These are phyloP conservation scores for Eidolon helvum DNA, from an alignment of 2,113 vertebrate species.

Conservation along the genomic window DNA sequence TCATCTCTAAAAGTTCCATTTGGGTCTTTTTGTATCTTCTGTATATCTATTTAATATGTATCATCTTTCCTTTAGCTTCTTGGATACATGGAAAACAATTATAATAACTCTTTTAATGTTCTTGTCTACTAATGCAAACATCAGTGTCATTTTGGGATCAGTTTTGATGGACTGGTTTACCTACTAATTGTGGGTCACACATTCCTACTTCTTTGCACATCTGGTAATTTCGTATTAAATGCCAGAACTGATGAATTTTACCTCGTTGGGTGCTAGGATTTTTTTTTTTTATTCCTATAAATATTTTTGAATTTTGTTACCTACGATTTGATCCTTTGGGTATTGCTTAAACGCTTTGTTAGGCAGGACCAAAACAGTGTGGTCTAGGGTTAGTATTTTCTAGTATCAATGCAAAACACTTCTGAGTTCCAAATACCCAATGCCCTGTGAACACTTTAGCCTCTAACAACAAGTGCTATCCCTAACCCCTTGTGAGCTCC, in stretches of 20 bases:
- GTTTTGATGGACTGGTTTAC: neutral
- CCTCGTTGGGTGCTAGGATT: neutral
- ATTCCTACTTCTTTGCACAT: neutral
- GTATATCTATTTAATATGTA: neutral
- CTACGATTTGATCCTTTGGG: neutral
- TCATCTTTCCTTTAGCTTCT: neutral
- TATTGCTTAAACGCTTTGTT: neutral
- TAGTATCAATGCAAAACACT: neutral
- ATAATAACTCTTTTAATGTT: neutral
- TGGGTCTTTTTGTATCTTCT: neutral
- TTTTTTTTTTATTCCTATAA: neutral
- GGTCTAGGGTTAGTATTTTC: neutral
- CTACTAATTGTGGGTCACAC: neutral
- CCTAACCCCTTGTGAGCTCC: neutral
- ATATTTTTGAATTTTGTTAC: neutral
- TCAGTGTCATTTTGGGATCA: neutral
- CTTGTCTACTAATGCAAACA: neutral
- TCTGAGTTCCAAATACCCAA: neutral
- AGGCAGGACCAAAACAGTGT: neutral
- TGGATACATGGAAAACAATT: neutral
- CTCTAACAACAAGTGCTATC: neutral
- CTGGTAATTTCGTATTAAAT: neutral
- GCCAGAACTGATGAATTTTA: neutral
- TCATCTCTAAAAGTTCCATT: neutral
- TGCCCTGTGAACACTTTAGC: neutral